Evolutionary conservation across 2,113 vertebrate genomes (phyloP), one percentile per base, ranked within the genome.

Genomic region (Odontophorus gujanensis): DNA sequence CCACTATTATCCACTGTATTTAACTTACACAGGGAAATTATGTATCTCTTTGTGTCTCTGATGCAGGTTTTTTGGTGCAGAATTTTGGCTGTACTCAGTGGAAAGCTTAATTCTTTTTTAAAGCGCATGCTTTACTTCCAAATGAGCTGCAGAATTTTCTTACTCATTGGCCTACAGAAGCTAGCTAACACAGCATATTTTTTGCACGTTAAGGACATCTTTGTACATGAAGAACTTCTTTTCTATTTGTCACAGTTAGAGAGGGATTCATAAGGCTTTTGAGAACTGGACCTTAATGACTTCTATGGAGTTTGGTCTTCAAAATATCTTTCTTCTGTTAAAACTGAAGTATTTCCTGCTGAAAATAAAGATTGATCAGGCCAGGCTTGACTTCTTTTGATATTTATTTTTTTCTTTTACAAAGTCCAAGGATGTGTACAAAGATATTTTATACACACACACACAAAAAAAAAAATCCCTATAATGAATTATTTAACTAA

Each of bases 331-430:
- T 83, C 75, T 80, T 85, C 14, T 43, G 53, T 81, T 81, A 74
- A 93, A 87, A 90, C 63, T n/a, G 3, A 93, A 91, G 67, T 83
- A 87, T 15, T 32, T 74, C 55, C 55, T 83, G 76, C 73, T 80
- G 85, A 86, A 95, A 96, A 96, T 94, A 91, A 96, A 94, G 88
- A 90, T 28, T 59, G 22, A 48, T 89, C 51, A 88, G 68, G 58
- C 43, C 76, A 91, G 55, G 58, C 65, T 89, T 92, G 51, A 90
- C 72, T 50, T 90, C 73, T 86, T 92, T 84, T 57, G 58, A 75
- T 63, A 83, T 30, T 90, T 40, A 40, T 40, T 95, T 63, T 72
- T 95, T 92, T 94, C 59, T 93, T 80, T 88, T 93, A 85, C 26
- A 77, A 9, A 0, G 0, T 66, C 89, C 65, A 93, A 89, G 43